phyloP scores from a whole-genome alignment of 1,140 invertebrate genomes.

The Pseudachorutes palmiensis region DNA sequence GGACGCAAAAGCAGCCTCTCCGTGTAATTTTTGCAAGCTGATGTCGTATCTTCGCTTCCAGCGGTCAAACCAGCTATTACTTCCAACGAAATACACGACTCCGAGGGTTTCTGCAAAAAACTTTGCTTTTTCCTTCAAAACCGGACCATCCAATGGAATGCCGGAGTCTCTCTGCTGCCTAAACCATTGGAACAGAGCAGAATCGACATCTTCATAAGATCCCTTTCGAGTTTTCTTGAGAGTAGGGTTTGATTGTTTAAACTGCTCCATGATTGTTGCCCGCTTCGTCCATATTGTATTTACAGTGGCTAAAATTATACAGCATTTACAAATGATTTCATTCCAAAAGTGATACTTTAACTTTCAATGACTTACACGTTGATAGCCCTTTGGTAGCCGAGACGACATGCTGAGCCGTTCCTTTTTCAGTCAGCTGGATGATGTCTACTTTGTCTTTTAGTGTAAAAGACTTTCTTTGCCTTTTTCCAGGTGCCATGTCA shows the following conservation, averaged over 20 bases:
- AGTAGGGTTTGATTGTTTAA: not conserved
- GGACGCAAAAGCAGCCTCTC: conserved; percentile 40
- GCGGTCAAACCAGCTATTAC: conserved; percentile 43
- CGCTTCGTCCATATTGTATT: not conserved
- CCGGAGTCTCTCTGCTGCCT: not conserved
- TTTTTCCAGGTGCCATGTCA: not conserved
- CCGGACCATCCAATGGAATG: conserved; percentile 39
- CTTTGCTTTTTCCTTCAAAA: conserved; percentile 41
- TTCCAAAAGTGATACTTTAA: not conserved
- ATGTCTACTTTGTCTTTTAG: not conserved
- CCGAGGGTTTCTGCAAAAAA: conserved; percentile 40
- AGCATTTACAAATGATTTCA: not conserved
- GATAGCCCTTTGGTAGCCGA: not conserved
- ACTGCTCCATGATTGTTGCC: not conserved
- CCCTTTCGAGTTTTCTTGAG: not conserved
- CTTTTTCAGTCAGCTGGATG: not conserved
- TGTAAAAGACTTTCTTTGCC: not conserved
- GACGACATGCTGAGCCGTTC: not conserved
- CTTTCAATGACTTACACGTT: not conserved
- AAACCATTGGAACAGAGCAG: not conserved
- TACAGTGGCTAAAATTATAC: not conserved
- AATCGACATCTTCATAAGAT: not conserved
- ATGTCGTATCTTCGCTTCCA: conserved; percentile 40
- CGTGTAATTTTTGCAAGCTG: conserved; percentile 40
- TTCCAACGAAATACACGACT: conserved; percentile 40